These are phyloP conservation scores for Myiothlypis coronata DNA, from an alignment of 2,797 vertebrate species.

Conservation along the genomic window DNA sequence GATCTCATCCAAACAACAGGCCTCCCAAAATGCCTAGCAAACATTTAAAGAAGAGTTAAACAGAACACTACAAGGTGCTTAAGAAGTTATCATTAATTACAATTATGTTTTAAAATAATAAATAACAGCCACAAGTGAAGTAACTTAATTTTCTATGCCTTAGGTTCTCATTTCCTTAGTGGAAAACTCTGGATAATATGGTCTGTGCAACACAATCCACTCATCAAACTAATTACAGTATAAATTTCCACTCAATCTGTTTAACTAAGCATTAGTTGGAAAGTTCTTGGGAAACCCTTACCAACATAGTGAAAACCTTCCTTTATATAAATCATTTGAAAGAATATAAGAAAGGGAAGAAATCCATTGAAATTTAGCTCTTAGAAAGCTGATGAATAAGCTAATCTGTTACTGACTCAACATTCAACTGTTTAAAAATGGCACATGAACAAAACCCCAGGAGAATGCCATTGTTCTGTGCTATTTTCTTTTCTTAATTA, in stretches of 20 bases:
- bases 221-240: slow-evolving; percentile 51
- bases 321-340: slow-evolving; percentile 38
- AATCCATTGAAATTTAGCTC: slow-evolving; percentile 41
- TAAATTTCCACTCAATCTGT: slow-evolving; percentile 47
- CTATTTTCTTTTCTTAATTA: slow-evolving; percentile 54
- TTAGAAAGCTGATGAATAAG: slow-evolving; percentile 63
- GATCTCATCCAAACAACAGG: background rate
- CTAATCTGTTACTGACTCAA: slow-evolving; percentile 50
- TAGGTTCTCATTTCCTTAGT: background rate
- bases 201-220: background rate
- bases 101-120: background rate
- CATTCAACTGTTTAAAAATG: slow-evolving; percentile 32
- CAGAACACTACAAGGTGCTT: background rate
- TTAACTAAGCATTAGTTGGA: slow-evolving; percentile 40
- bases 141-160: background rate
- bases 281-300: slow-evolving; percentile 46
- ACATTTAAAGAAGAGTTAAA: background rate
- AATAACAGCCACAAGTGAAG: background rate
- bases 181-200: background rate
- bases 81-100: background rate
- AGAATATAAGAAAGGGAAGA: slow-evolving; percentile 47
- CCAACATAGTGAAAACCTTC: slow-evolving; percentile 19
- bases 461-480: slow-evolving; percentile 17
- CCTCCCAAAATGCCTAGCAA: background rate
- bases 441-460: slow-evolving; percentile 43